Conservation (phyloP, 1,140 invertebrate species). For the Bathynomus jamesi region DNA sequence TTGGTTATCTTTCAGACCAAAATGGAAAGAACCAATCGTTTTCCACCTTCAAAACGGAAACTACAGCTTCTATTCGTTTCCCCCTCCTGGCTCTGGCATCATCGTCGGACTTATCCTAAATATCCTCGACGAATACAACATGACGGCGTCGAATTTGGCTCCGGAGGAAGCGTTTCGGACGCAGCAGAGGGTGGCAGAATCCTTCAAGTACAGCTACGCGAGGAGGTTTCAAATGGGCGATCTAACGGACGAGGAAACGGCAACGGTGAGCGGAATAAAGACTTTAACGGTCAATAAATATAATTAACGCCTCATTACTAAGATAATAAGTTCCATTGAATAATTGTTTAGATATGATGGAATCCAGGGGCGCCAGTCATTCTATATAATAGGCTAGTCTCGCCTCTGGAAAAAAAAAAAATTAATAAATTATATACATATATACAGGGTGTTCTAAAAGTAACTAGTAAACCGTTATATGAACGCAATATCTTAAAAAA, state of each 20-base stretch:
- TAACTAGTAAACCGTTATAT: too few species aligned
- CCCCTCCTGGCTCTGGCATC: conserved; percentile 70
- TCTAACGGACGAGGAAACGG: neutral
- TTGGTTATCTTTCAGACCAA: conserved; percentile 45
- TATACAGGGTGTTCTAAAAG: too few species aligned
- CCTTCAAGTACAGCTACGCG: conserved; percentile 87
- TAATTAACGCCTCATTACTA: neutral
- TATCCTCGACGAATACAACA: conserved; percentile 65
- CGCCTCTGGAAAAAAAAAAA: too few species aligned
- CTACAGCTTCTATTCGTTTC: conserved; percentile 59
- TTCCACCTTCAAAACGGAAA: conserved; percentile 50
- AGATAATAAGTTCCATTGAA: neutral
- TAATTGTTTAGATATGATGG: neutral
- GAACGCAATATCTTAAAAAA: too few species aligned
- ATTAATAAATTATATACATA: too few species aligned
- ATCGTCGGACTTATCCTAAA: conserved; percentile 73
- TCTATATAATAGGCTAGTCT: too few species aligned
- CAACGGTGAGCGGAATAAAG: neutral
- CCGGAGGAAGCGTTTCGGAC: conserved; percentile 49
- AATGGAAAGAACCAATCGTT: conserved; percentile 56
- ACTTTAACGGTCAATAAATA: neutral
- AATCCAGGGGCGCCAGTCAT: too few species aligned
- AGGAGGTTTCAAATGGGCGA: conserved; percentile 75
- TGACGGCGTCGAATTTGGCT: conserved; percentile 43
- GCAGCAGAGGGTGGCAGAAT: conserved; percentile 79